Conservation (phyloP, 1,140 invertebrate species). For the Epicauta chinensis region DNA sequence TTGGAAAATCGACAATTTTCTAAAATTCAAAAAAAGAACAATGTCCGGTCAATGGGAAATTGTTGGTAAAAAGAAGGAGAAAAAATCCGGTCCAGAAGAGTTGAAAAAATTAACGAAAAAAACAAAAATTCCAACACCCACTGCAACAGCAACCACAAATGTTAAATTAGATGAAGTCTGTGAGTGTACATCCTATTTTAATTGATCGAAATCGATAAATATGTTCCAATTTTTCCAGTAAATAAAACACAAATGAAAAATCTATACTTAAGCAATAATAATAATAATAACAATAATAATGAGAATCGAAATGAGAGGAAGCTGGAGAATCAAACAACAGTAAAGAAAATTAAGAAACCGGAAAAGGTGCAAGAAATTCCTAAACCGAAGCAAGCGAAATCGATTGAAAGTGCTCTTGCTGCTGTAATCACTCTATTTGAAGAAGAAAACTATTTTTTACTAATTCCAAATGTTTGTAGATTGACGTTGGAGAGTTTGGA, state of each 20-base stretch:
- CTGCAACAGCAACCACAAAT: conserved; percentile 49
- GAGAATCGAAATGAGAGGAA: conserved; percentile 43
- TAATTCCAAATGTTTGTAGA: conserved; percentile 45
- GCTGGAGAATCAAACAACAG: conserved; percentile 29
- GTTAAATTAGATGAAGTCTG: conserved; percentile 57
- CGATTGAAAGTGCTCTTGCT: conserved; percentile 58
- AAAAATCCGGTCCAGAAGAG: conserved; percentile 38
- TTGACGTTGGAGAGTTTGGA: conserved; percentile 50
- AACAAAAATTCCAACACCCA: conserved; percentile 35
- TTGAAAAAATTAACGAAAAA: conserved; percentile 49
- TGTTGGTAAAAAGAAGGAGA: conserved; percentile 66
- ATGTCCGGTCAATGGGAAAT: conserved; percentile 74
- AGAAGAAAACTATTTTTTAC: conserved; percentile 3
- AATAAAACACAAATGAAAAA: conserved; percentile 36
- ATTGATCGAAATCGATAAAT: not conserved
- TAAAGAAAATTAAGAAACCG: conserved; percentile 43
- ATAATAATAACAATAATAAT: conserved; percentile 40
- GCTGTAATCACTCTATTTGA: conserved; percentile 48
- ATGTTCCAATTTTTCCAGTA: conserved; percentile 33
- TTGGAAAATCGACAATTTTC: no score
- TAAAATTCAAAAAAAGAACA: no score
- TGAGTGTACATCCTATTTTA: conserved; percentile 41
- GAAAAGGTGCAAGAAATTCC: conserved; percentile 48
- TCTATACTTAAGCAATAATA: conserved; percentile 30
- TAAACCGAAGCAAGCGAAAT: conserved; percentile 56